Conservation (phyloP, 2,797 vertebrate genomes). For the Melanotaenia nigrans region DNA sequence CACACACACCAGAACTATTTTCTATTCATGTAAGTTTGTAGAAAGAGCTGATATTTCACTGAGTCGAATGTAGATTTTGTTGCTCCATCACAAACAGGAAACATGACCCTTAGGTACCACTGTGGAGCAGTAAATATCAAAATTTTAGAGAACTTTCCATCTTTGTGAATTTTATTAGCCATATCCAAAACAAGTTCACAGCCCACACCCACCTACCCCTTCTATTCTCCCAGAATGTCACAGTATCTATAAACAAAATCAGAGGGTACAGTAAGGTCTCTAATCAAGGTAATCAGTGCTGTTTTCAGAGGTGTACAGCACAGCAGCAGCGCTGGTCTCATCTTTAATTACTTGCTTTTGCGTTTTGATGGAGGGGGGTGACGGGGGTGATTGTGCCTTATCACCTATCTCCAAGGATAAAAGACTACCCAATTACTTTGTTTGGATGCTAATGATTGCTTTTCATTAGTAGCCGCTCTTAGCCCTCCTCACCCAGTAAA, state of each 20-base stretch:
- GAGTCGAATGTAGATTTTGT: slow-evolving; percentile 58
- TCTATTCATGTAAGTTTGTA: slow-evolving; percentile 68
- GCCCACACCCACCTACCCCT: slow-evolving; percentile 36
- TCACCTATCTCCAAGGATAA: slow-evolving; percentile 94
- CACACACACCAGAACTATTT: slow-evolving; percentile 59
- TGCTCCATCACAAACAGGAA: slow-evolving; percentile 31
- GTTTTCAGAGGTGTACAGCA: slow-evolving; percentile 97
- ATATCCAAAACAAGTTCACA: slow-evolving; percentile 37
- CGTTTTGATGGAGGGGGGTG: slow-evolving; percentile 95
- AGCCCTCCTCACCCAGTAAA: slow-evolving; percentile 99
- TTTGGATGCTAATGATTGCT: slow-evolving; percentile 99
- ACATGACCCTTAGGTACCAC: slow-evolving; percentile 6
- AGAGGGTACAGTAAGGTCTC: slow-evolving; percentile 92
- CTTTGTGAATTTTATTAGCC: slow-evolving; percentile 18
- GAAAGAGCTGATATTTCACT: slow-evolving; percentile 65
- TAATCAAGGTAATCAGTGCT: slow-evolving; percentile 99
- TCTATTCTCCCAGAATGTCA: slow-evolving; percentile 71
- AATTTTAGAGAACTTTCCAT: slow-evolving; percentile 17
- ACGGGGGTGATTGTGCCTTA: slow-evolving; percentile 97
- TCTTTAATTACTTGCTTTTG: slow-evolving; percentile 99
- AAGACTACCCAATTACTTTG: slow-evolving; percentile 99
- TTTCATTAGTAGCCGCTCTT: slow-evolving; percentile 99
- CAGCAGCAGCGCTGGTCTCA: slow-evolving; percentile 91
- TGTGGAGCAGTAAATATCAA: not conserved
- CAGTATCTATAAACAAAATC: slow-evolving; percentile 92